Base-by-base conservation (phyloP, 30 jellyfish, hydroid and myxozoan species). In the Chrysaora quinquecirrha region DNA sequence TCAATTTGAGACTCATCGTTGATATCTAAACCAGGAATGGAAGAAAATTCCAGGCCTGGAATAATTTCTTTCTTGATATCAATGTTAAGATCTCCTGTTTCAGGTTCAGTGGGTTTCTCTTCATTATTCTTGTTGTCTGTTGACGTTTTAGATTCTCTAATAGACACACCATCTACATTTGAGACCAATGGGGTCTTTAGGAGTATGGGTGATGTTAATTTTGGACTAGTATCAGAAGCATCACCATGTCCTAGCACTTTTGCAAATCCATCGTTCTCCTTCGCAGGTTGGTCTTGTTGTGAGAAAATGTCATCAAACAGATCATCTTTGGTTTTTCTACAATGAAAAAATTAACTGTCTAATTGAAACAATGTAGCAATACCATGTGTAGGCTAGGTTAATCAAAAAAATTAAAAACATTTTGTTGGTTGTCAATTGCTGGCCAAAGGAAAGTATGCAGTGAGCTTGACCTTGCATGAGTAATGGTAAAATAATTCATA, bases 291-390 rank as follows among this genome's bases (percentile, higher is more conserved):
- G 48, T 87, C 96, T 62, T 77, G 94, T 78, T 87, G 48, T n/a
- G 67, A 60, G 71, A 87, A 87, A 33, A 87, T 87, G 73, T 87
- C 96, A 73, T 87, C 96, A 87, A 87, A 87, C 27, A 87, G 82
- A 87, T 87, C 96, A 72, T 87, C 96, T 60, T 87, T 87, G 33
- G 87, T 14, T 30, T 77, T 76, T 29, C 96, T 87, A 85, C 12
- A n/a, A n/a, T n/a, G n/a, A n/a, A n/a, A n/a, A n/a, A n/a, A n/a
- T n/a, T n/a, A n/a, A n/a, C n/a, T n/a, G n/a, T n/a, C n/a, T n/a
- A n/a, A n/a, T n/a, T n/a, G n/a, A n/a, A n/a, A n/a, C n/a, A n/a
- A n/a, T n/a, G n/a, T n/a, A n/a, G n/a, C n/a, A n/a, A n/a, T n/a
- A n/a, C n/a, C n/a, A n/a, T n/a, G n/a, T n/a, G n/a, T n/a, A n/a